These are phyloP conservation scores for Odontamblyopus rebecca DNA, from an alignment of 2,797 vertebrate species.

Conservation along the genomic window DNA sequence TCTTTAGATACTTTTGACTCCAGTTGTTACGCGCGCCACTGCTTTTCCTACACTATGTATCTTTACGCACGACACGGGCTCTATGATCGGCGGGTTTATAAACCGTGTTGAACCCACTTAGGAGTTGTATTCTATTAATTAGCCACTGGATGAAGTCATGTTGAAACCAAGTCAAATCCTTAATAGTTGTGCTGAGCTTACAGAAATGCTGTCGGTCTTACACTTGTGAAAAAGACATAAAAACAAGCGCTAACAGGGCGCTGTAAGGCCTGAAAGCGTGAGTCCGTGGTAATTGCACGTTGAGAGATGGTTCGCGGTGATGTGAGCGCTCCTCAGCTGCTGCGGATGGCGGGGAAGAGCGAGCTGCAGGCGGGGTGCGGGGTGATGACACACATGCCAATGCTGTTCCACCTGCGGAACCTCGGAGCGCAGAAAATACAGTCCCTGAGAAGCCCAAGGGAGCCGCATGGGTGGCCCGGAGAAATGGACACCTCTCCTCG, in stretches of 20 bases:
- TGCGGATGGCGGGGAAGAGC: constrained; percentile 31
- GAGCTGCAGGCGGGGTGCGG: constrained; percentile 64
- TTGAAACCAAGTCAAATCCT: constrained; percentile 33
- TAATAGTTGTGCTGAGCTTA: constrained; percentile 44
- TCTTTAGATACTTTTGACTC: too few species aligned
- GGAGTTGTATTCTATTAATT: constrained; percentile 24
- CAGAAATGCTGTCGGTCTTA: constrained; percentile 34
- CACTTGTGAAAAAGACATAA: constrained; percentile 48
- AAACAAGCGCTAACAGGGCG: constrained; percentile 34
- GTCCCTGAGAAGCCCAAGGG: constrained; percentile 56
- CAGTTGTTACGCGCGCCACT: background rate
- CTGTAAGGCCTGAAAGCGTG: constrained; percentile 35
- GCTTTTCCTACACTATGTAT: too few species aligned
- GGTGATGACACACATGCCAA: constrained; percentile 87
- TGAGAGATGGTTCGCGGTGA: constrained; percentile 70
- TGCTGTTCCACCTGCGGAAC: constrained; percentile 85
- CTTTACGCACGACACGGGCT: background rate
- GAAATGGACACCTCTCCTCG: constrained; percentile 59
- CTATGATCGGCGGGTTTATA: background rate
- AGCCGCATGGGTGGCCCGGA: constrained; percentile 84
- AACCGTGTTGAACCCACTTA: background rate
- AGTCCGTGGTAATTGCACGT: constrained; percentile 61
- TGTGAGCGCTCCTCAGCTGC: constrained; percentile 57
- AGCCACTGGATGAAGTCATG: constrained; percentile 39
- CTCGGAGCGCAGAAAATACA: constrained; percentile 76